These are phyloP conservation scores for Muricea muricata DNA, from an alignment of 92 coral and sea anemone genomes.

Conservation along the genomic window DNA sequence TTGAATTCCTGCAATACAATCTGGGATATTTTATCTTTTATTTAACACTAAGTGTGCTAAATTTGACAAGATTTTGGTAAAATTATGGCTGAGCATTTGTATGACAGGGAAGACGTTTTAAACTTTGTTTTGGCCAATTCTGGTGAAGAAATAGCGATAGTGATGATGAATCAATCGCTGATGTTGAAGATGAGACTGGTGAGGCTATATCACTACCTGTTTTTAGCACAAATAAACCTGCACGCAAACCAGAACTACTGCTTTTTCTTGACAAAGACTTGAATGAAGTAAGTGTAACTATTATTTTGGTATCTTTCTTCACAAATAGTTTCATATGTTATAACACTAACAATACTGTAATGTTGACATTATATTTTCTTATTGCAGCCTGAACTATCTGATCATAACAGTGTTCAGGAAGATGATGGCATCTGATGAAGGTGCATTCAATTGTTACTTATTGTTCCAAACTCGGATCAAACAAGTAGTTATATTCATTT, in stretches of 20 bases:
- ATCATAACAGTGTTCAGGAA: neutral
- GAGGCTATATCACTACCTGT: neutral
- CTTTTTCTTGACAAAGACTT: neutral
- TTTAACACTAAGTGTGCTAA: neutral
- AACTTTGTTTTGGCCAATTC: conserved; percentile 3
- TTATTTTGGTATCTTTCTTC: neutral
- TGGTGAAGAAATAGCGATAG: neutral
- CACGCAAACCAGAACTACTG: conserved; percentile 4
- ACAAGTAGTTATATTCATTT: neutral
- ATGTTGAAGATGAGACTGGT: conserved; percentile 15
- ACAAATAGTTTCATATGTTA: no score
- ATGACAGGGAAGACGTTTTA: conserved; percentile 8
- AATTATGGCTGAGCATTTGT: neutral
- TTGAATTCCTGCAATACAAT: neutral
- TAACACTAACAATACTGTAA: neutral
- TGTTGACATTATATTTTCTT: neutral
- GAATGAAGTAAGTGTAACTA: conserved; percentile 6
- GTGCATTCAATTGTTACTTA: neutral
- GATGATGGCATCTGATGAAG: neutral
- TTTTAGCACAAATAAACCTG: conserved; percentile 3
- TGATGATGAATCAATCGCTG: conserved; percentile 1
- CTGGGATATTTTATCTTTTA: neutral
- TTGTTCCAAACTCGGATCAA: neutral
- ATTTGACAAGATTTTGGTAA: neutral
- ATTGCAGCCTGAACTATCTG: neutral